Evolutionary conservation across 2,888 invertebrate species (phyloP).

Genomic region (Drosophila mimetica): DNA sequence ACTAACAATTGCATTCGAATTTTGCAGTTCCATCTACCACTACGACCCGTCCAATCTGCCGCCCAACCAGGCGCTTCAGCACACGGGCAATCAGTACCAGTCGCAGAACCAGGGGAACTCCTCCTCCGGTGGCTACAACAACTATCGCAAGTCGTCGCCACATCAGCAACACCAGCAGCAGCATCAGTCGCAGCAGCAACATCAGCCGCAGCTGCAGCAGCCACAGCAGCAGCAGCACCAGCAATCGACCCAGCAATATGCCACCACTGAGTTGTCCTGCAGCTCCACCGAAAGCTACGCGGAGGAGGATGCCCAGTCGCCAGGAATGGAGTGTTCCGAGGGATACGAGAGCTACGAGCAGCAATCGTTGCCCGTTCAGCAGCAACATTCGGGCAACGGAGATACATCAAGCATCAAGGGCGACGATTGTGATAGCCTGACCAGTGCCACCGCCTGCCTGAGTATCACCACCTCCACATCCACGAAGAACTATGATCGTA

Average conservation of each 20-base stretch:
- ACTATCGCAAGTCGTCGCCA: constrained; percentile 68
- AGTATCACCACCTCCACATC: constrained; percentile 81
- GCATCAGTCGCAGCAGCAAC: constrained; percentile 50
- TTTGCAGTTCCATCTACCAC: constrained; percentile 84
- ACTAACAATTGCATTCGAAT: not conserved
- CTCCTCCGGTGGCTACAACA: constrained; percentile 54
- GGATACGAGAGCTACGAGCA: constrained; percentile 59
- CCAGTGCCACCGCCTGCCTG: constrained; percentile 75
- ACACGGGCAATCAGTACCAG: constrained; percentile 63
- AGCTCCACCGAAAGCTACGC: constrained; percentile 74
- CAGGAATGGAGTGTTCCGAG: constrained; percentile 64
- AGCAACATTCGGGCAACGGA: constrained; percentile 14
- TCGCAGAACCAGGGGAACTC: constrained; percentile 51
- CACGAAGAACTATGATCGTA: constrained; percentile 82
- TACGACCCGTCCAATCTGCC: constrained; percentile 85
- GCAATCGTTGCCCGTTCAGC: constrained; percentile 27
- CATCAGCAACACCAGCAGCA: constrained; percentile 63
- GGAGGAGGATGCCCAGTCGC: constrained; percentile 67
- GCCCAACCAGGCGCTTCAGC: constrained; percentile 81
- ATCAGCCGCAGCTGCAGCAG: constrained; percentile 47
- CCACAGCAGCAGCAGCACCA: constrained; percentile 47
- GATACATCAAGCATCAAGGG: constrained; percentile 55
- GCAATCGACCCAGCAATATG: constrained; percentile 46
- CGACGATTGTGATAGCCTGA: constrained; percentile 80
- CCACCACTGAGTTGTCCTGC: constrained; percentile 62